Conservation (phyloP, 1,140 invertebrate genomes). For the Drosophila orena region DNA sequence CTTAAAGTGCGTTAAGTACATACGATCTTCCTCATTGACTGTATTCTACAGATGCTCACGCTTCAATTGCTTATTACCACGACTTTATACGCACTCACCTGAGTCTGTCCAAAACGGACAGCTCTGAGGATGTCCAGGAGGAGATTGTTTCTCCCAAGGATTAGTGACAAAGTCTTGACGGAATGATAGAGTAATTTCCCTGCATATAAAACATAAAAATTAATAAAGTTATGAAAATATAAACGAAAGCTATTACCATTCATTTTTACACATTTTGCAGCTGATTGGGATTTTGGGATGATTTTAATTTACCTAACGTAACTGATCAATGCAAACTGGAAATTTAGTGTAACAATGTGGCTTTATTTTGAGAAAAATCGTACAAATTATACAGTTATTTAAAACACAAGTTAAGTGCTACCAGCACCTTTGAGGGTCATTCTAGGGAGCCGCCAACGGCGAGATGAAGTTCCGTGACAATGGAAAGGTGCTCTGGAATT, state of each 20-base stretch:
- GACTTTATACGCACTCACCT: conserved; percentile 84
- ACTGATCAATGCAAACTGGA: not conserved
- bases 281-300: too few species aligned
- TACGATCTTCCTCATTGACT: not conserved
- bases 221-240: not conserved
- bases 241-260: not conserved
- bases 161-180: not conserved
- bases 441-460: not conserved
- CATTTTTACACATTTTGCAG: not conserved
- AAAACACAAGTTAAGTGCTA: conserved; percentile 2
- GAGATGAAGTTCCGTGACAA: conserved; percentile 49
- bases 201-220: not conserved
- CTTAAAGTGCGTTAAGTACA: accelerated
- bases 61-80: conserved; percentile 84
- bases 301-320: not conserved
- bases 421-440: not conserved
- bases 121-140: conserved; percentile 7
- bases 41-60: conserved; percentile 85
- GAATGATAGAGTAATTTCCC: too few species aligned
- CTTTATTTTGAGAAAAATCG: not conserved
- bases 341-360: not conserved
- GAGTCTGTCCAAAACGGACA: conserved; percentile 32
- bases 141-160: not conserved
- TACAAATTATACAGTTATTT: not conserved
- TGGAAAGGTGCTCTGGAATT: conserved; percentile 44